These are phyloP conservation scores for Callorhinus ursinus DNA, from an alignment of 2,113 vertebrate genomes.

Conservation along the genomic window DNA sequence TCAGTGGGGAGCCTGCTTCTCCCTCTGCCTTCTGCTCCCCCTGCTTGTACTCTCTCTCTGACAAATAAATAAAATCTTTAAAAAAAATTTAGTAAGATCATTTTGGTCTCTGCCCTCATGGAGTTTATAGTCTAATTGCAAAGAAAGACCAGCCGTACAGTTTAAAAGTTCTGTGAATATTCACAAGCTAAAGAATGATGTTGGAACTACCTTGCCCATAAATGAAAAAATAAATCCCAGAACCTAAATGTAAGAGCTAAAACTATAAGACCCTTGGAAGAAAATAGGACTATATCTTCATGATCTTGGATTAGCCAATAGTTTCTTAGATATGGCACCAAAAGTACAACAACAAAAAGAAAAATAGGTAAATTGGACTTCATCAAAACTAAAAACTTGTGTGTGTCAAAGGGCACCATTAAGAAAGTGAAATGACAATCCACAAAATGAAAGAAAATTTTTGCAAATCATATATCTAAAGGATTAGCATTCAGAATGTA, in stretches of 20 bases:
- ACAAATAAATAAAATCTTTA: no score
- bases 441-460: background rate
- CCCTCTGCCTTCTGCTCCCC: no score
- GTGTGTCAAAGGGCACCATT: background rate
- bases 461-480: background rate
- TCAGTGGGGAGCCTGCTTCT: no score
- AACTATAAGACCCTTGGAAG: background rate
- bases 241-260: slow-evolving; percentile 1
- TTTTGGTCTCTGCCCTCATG: background rate
- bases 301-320: background rate
- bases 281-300: background rate
- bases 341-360: background rate
- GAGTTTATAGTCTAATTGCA: background rate
- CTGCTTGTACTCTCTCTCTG: no score
- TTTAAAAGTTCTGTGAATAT: slow-evolving; percentile 10
- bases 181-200: background rate
- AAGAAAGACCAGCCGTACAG: background rate
- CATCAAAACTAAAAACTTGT: background rate
- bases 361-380: background rate
- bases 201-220: background rate
- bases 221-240: background rate
- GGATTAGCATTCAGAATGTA: background rate
- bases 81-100: background rate
- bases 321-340: slow-evolving; percentile 29
- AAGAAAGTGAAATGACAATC: background rate